Evolutionary conservation across 2,113 vertebrate species (phyloP).

Genomic region (Epinephelus fuscoguttatus): DNA sequence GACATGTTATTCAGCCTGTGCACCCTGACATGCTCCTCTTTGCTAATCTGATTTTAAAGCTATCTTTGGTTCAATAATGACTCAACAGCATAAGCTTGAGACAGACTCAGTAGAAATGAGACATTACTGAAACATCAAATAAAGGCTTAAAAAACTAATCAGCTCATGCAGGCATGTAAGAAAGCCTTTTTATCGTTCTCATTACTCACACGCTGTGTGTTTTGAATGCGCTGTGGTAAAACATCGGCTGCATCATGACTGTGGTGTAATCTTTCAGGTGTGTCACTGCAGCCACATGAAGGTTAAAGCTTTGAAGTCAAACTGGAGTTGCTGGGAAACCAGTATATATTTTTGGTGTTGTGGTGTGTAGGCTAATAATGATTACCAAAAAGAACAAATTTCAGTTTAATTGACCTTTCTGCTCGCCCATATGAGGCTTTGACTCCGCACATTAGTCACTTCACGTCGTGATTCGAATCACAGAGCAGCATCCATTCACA

Average conservation of each 20-base stretch:
- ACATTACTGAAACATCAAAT: slow-evolving; percentile 48
- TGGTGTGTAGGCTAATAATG: background rate
- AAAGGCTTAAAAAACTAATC: slow-evolving; percentile 55
- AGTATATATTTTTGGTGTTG: background rate
- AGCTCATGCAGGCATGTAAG: slow-evolving; percentile 26
- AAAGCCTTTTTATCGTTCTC: slow-evolving; percentile 39
- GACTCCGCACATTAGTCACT: background rate
- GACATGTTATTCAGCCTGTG: slow-evolving; percentile 28
- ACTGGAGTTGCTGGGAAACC: background rate
- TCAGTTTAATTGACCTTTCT: background rate
- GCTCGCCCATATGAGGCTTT: background rate
- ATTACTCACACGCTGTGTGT: slow-evolving; percentile 46
- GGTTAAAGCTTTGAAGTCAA: background rate
- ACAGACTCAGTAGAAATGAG: slow-evolving; percentile 34
- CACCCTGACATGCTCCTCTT: slow-evolving; percentile 1
- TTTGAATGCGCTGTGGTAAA: slow-evolving; percentile 15
- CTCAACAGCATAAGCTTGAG: slow-evolving; percentile 43
- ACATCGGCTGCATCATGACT: background rate
- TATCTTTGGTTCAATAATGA: slow-evolving; percentile 56
- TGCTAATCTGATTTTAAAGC: slow-evolving; percentile 55
- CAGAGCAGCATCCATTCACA: slow-evolving; percentile 4
- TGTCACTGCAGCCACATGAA: background rate
- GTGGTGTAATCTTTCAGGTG: slow-evolving; percentile 32
- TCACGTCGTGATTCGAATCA: background rate
- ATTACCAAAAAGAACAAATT: background rate